A percentile compares a stretch with the other conserved stretches of the same genome.
These are phyloP conservation scores for Eurosta solidaginis DNA, from an alignment of 1,140 invertebrate genomes.

Conservation along the genomic window DNA sequence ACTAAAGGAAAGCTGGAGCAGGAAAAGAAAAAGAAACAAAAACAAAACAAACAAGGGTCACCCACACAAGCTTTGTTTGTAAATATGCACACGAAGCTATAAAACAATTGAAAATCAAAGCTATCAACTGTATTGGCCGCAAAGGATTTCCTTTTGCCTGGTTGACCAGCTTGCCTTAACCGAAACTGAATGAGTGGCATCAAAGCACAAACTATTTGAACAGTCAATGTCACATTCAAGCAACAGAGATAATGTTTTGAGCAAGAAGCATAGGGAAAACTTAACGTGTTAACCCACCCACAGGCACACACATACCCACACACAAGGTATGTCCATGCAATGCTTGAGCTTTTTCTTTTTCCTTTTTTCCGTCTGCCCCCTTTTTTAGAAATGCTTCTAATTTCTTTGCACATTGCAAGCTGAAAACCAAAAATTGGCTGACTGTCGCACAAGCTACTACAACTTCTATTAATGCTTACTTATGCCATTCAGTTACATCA, in stretches of 20 bases:
- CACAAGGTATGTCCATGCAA: neutral
- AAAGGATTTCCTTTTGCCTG: slow-evolving; percentile 13
- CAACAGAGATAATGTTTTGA: neutral
- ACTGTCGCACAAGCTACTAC: no score
- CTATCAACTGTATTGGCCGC: slow-evolving; percentile 21
- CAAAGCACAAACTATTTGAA: neutral
- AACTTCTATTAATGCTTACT: neutral
- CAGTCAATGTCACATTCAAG: neutral
- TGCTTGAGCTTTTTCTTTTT: neutral
- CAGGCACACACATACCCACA: neutral
- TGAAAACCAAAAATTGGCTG: slow-evolving; percentile 16
- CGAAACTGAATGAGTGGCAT: slow-evolving; percentile 17
- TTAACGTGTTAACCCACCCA: no score
- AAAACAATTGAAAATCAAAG: slow-evolving; percentile 1
- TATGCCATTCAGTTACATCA: neutral
- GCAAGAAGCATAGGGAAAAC: neutral
- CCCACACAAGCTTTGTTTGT: no score
- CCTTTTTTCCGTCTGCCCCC: no score
- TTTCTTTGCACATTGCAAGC: neutral
- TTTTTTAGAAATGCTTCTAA: neutral
- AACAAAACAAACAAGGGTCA: neutral
- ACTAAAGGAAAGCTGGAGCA: slow-evolving; percentile 5
- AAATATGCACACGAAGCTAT: neutral
- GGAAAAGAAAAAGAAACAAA: neutral
- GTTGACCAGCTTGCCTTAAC: neutral